A percentile compares a stretch with the other conserved stretches of the same genome.
Evolutionary conservation across 2,113 vertebrate genomes (phyloP).

Genomic region (Bettongia penicillata): DNA sequence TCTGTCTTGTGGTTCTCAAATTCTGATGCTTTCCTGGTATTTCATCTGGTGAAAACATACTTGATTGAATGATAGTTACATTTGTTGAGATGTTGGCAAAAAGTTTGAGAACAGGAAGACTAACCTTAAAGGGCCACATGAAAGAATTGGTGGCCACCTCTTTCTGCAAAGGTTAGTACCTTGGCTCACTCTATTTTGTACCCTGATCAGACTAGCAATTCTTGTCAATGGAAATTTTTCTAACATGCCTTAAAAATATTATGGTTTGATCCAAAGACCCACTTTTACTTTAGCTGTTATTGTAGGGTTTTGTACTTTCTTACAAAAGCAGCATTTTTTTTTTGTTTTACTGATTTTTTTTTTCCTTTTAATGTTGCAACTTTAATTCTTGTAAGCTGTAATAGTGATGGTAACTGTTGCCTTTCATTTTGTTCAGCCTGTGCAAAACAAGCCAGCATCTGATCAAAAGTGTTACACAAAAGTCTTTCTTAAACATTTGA

Average conservation of each 20-base stretch:
- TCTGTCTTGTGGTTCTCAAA: constrained; percentile 63
- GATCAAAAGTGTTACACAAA: constrained; percentile 66
- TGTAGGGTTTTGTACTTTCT: constrained; percentile 78
- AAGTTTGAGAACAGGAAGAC: constrained; percentile 55
- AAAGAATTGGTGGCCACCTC: constrained; percentile 23
- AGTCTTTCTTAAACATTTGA: constrained; percentile 59
- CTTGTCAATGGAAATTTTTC: constrained; percentile 79
- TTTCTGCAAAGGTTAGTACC: constrained; percentile 33
- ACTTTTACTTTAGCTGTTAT: constrained; percentile 82
- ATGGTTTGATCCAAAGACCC: constrained; percentile 90
- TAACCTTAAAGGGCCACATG: constrained; percentile 30
- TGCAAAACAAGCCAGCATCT: constrained; percentile 71
- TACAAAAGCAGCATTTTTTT: constrained; percentile 73
- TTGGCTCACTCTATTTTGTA: constrained; percentile 72
- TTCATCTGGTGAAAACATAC: constrained; percentile 72
- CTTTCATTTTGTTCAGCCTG: constrained; percentile 69
- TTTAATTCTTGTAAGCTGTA: constrained; percentile 79
- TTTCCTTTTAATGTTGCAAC: constrained; percentile 64
- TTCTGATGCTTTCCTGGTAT: constrained; percentile 78
- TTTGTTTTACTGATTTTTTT: constrained; percentile 38
- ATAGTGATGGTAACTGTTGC: constrained; percentile 80
- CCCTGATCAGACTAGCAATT: constrained; percentile 79
- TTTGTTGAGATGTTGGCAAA: constrained; percentile 64
- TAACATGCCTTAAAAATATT: constrained; percentile 88
- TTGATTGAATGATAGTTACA: constrained; percentile 78